Evolutionary conservation across 2,113 vertebrate genomes (phyloP).

Genomic region (Nesoenas mayeri): DNA sequence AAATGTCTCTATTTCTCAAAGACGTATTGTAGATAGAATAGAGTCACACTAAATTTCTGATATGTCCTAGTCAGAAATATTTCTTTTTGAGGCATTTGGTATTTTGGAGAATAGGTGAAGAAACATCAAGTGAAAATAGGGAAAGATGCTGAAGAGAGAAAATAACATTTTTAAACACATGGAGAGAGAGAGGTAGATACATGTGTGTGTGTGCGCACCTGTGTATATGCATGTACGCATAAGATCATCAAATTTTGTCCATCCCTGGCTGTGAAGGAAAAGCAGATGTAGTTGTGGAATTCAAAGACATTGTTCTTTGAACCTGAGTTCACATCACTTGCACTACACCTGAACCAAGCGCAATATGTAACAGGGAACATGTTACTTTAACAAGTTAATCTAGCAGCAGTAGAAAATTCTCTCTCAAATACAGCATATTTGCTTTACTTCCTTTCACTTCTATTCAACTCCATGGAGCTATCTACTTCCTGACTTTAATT

Average conservation of each 20-base stretch:
- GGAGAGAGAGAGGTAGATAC: neutral
- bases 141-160: neutral
- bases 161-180: neutral
- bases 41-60: neutral
- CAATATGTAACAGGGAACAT: neutral
- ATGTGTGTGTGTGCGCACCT: rapidly evolving
- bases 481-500: conserved; percentile 14
- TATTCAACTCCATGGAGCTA: neutral
- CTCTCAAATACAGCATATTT: neutral
- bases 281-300: neutral
- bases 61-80: neutral
- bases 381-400: neutral
- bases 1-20: neutral
- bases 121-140: neutral
- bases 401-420: neutral
- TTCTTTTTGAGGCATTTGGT: neutral
- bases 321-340: neutral
- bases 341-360: neutral
- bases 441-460: neutral
- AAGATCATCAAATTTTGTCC: neutral
- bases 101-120: neutral
- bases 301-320: neutral
- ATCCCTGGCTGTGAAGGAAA: neutral
- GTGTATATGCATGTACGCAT: neutral
- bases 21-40: neutral